Base-by-base conservation (phyloP, 2,113 vertebrate genomes). In the Thalassoma bifasciatum region DNA sequence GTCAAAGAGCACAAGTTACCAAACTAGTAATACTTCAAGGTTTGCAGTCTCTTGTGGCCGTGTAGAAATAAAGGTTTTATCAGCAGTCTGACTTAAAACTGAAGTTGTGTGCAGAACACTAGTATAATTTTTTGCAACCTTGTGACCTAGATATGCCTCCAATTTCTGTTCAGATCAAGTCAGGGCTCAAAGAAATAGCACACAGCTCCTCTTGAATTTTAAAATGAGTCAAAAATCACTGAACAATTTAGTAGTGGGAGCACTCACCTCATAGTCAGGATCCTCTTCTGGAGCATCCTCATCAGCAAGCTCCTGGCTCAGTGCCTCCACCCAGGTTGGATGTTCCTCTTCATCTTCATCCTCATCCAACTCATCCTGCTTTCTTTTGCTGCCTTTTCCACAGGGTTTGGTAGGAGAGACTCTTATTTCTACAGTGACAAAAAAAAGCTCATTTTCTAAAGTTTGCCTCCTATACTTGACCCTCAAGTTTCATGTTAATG, bases 381-480 rank as follows among this genome's bases (percentile, higher is more conserved):
- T 95, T 58, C 94, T 92, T 79, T 96, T 96, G 80, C 76, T 95
- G 38, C 93, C 94, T 70, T 94, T 95, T 16, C 88, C 90, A 24
- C 30, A 79, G 0, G 94, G 94, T 72, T 91, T 90, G 1, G 90
- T 79, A 4, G 83, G 93, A 66, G 92, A 91, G 5, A 88, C 78
- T 23, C 16, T 5, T 22, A 92, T 64, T 73, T 96, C 96, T 97
- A 89, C 68, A 26, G 3, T 21, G 10, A 23, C 30, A 6, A 30
- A 30, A 30, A 56, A 34, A 60, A 59, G 5, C 1, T 5, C 9
- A 34, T 12, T 10, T 26, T 26, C 23, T 6, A 10, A 30, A 59
- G 11, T 44, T 4, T 16, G 2, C 0, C 47, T 2, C 12, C 12
- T 7, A 16, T 10, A 21, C 21, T 10, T 44, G 0, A 21, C 24